Conservation (phyloP, 1,140 invertebrate genomes). For the Drosophila fuyamai region DNA sequence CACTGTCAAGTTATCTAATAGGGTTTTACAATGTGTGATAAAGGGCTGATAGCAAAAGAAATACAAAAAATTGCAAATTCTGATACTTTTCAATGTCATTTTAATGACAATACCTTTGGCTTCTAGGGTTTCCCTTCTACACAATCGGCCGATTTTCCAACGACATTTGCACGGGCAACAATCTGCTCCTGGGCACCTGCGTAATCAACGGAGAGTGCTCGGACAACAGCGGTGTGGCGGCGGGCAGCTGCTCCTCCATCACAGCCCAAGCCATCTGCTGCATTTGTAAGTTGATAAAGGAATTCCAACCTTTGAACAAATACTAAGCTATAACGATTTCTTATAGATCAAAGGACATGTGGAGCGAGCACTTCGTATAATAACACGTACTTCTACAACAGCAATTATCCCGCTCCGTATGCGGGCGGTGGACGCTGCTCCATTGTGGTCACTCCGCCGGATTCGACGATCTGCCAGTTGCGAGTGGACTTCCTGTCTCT, state of each 20-base stretch:
- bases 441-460: conserved; percentile 89
- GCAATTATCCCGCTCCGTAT: conserved; percentile 89
- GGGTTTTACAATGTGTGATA: background rate
- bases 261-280: conserved; percentile 90
- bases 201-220: conserved; percentile 90
- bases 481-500: conserved; percentile 92
- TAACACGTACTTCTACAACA: conserved; percentile 93
- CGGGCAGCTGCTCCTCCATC: conserved; percentile 89
- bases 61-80: background rate
- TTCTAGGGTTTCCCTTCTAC: conserved; percentile 87
- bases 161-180: conserved; percentile 87
- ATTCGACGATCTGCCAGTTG: conserved; percentile 90
- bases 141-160: conserved; percentile 91
- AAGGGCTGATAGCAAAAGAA: background rate
- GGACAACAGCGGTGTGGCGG: conserved; percentile 88
- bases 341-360: conserved; percentile 89
- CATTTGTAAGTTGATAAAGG: conserved; percentile 87
- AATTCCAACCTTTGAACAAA: too few relatives aligned
- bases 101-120: background rate
- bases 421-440: conserved; percentile 89
- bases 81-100: background rate
- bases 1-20: background rate
- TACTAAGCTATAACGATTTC: background rate
- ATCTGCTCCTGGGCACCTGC: conserved; percentile 90
- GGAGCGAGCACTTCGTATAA: conserved; percentile 89